Evolutionary conservation across 2,888 invertebrate species (phyloP), one percentile per base, ranked within the genome.

Genomic region (Torymus auratus): DNA sequence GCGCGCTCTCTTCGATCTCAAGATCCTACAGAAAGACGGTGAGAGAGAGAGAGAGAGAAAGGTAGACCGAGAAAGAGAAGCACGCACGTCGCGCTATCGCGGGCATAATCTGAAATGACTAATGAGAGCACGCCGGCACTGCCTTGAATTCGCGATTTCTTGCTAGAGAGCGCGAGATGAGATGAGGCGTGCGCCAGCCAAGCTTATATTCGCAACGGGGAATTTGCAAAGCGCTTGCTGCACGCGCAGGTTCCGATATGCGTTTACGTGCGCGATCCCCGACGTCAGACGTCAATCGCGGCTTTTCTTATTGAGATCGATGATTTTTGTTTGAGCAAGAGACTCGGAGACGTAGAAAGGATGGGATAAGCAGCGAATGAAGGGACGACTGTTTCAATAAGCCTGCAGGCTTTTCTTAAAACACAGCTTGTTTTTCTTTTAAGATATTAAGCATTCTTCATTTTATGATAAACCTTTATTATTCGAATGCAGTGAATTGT

Each of bases 41-140:
- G 17, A 61, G 68, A 68, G 69, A 70, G 55, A 28, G 71, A 71
- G 71, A 70, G 20, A 20, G 20, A 20, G 20, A 20, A 2, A 20
- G 20, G 2, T 1, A 20, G 20, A 20, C 20, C 20, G 20, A 20
- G 20, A 20, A 20, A 20, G 20, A 20, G 20, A 20, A 71, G 41
- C 81, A 64, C 81, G 75, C 70, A 75, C 71, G 80, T 70, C 52
- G 69, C 67, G 58, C 82, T 82, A 82, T 78, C 82, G 74, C 64
- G 52, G 72, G 77, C 78, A 82, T 82, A 82, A 82, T 82, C 82
- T 82, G 78, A 82, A 80, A 80, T 80, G 82, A 82, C 82, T 82
- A 82, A 82, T 82, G 82, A 82, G 84, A 80, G 80, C 79, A 79
- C 72, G 69, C 73, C 72, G 82, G 62, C 20, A 65, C 76, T 75